Base-by-base conservation (phyloP, 2,888 invertebrate species). In the Cyclophora punctaria region DNA sequence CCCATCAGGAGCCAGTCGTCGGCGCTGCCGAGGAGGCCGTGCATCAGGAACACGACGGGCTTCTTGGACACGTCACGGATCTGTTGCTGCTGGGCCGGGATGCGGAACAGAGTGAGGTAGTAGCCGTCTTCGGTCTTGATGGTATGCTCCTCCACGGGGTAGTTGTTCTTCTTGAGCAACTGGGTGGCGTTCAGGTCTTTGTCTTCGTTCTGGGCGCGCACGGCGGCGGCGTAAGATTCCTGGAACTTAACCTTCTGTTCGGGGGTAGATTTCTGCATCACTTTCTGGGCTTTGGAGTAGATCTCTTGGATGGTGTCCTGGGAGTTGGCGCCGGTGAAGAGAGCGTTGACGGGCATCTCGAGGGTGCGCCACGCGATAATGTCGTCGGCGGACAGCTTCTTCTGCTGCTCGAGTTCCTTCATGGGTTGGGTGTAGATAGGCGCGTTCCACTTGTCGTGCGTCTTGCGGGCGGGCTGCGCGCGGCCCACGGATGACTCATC, bases 1-100 rank as follows among this genome's bases (percentile, higher is more conserved):
- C 91, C 91, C 73, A 92, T 90, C 55, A 93, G 78, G 3, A 95
- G 80, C 91, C 92, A 96, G 71, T 92, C 91, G 35, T 92, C 90
- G 0, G 93, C 90, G 58, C 91, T 91, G 45, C 91, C 91, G n/a
- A 93, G 71, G 3, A 95, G 73, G 3, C 94, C 92, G 69, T 92
- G 92, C 79, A 91, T 84, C 42, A 93, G 60, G 53, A 92, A 80
- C 1, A 90, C 89, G 2, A 85, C 87, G 4, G 87, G 88, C 48
- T 68, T 73, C 44, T 69, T 68, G 49, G 61, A 63, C 37, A 64
- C 64, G 48, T 72, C 70, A n/a, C 59, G 60, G 7, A 63, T 53
- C 41, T 61, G 61, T 44, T 66, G 62, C 45, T 68, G 63, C 58
- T 72, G 75, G n/a, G 79, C 66, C n/a, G 72, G 73, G 51, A 89